Evolutionary conservation across 2,113 vertebrate genomes (phyloP).

Genomic region (zebrafish (Danio rerio)): GRCz12tu NC_133199.1:8945501-8946000

Average conservation of each 20-base stretch:
- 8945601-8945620: conserved; percentile 89
- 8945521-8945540: conserved; percentile 80
- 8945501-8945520: conserved; percentile 85
- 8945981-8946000: conserved; percentile 60
- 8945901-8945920: conserved; percentile 82
- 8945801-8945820: conserved; percentile 58
- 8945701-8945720: conserved; percentile 83
- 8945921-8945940: conserved; percentile 72
- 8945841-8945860: conserved; percentile 81
- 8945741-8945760: conserved; percentile 80
- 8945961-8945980: conserved; percentile 69
- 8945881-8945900: conserved; percentile 80
- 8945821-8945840: conserved; percentile 76
- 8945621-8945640: conserved; percentile 87
- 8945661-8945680: conserved; percentile 63
- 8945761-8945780: conserved; percentile 75
- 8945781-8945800: conserved; percentile 72
- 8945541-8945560: conserved; percentile 82
- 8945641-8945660: conserved; percentile 68
- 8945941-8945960: conserved; percentile 76
- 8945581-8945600: conserved; percentile 82
- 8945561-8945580: conserved; percentile 76
- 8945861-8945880: conserved; percentile 83
- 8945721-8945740: conserved; percentile 75
- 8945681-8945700: conserved; percentile 78